Base-by-base conservation (phyloP, 2,113 vertebrate species). In the Oryzias melastigma region DNA sequence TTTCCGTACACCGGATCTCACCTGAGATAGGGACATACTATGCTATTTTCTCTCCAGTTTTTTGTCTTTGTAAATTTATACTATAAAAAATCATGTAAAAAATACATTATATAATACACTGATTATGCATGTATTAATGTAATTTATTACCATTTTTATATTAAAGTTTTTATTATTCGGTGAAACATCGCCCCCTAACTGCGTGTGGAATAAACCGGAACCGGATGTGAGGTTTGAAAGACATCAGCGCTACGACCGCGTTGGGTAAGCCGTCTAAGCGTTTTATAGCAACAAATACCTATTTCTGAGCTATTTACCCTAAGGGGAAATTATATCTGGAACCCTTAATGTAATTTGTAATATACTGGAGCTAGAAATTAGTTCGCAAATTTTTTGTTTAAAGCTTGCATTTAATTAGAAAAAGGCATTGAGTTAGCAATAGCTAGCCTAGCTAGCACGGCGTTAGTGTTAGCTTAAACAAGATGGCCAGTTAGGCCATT, bases 221-320 rank as follows among this genome's bases (percentile, higher is more conserved):
- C 50, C 85, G 88, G 88, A 90, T 56, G 71, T 89, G 75, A 75
- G 3, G 77, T 86, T 62, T 73, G 49, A 66, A 80, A 64, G 64
- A 54, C 50, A 58, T 58, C 52, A 64, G 80, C 66, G 73, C 65
- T 61, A 62, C 60, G 73, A 81, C 81, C 83, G 87, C 87, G 86
- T 90, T 91, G 80, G 91, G 91, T 92, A 90, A 91, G 90, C 58
- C 63, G 40, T 61, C 52, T 24, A 16, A 51, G 45, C 18, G 5
- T 12, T 29, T 5, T 43, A 41, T 14, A 43, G 45, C 15, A 6
- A 5, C 16, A 18, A 48, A 68, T 52, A 18, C 55, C 14, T 20
- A 1, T 43, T 52, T 46, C 4, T 2, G 3, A 8, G 1, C 0
- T 0, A 43, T 56, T 44, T 7, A 5, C 14, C 18, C 4, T 1